Evolutionary conservation across 1,140 invertebrate genomes (phyloP).

Genomic region (Acromyrmex heyeri): DNA sequence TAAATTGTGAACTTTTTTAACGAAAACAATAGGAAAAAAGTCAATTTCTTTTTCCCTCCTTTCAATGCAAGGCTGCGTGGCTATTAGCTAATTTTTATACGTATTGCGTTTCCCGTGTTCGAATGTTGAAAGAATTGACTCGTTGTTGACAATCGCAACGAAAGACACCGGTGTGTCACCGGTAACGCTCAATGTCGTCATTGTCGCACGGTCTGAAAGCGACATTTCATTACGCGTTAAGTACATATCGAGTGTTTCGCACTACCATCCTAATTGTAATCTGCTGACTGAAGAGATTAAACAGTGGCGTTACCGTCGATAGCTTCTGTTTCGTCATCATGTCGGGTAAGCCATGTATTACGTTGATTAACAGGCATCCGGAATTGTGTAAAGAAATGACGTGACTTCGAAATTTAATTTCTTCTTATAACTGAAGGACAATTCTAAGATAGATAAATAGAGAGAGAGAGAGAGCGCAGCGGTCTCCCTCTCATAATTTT

Average conservation of each 20-base stretch:
- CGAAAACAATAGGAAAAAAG: background rate
- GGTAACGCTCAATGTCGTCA: constrained; percentile 37
- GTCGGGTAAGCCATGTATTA: background rate
- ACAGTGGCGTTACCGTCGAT: constrained; percentile 20
- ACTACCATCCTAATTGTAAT: constrained; percentile 68
- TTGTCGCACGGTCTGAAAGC: constrained; percentile 24
- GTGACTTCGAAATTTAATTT: constrained; percentile 27
- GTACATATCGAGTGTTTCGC: constrained; percentile 56
- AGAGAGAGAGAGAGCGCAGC: no score
- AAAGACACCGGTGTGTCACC: background rate
- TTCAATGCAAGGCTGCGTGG: background rate
- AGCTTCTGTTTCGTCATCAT: constrained; percentile 26
- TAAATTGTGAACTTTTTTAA: background rate
- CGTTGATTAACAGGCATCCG: constrained; percentile 33
- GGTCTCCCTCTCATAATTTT: no score
- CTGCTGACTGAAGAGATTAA: constrained; percentile 53
- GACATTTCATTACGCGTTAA: constrained; percentile 50
- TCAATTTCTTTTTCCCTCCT: background rate
- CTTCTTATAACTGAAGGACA: background rate
- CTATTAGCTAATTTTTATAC: constrained; percentile 28
- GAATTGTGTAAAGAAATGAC: constrained; percentile 18
- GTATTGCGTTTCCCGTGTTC: constrained; percentile 3
- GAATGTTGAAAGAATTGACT: constrained; percentile 28
- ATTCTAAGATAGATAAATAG: background rate
- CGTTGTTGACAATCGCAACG: constrained; percentile 15